Conservation (phyloP, 2,113 vertebrate species). For the Pygoscelis adeliae region DNA sequence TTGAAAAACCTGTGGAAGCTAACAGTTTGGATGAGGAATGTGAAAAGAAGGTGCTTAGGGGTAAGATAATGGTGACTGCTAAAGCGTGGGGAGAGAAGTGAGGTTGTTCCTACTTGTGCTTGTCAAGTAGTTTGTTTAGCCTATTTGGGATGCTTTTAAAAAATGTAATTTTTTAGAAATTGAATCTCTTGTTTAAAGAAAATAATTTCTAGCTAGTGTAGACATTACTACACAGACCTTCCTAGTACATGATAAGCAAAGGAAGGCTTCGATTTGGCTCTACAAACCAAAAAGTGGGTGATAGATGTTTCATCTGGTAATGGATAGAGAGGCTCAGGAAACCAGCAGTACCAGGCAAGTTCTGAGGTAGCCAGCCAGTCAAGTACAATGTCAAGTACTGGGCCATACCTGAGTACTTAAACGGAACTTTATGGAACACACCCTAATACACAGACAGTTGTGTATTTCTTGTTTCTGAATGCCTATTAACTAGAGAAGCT, state of each 20-base stretch:
- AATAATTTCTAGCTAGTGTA: neutral
- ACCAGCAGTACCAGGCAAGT: neutral
- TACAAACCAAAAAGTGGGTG: neutral
- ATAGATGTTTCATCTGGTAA: neutral
- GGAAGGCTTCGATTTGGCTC: neutral
- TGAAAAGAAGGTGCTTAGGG: constrained; percentile 50
- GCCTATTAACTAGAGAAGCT: neutral
- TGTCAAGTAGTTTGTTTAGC: neutral
- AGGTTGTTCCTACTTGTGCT: neutral
- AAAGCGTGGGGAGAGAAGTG: neutral
- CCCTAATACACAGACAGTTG: neutral
- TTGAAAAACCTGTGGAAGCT: constrained; percentile 32
- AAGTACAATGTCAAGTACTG: neutral
- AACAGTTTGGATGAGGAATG: constrained; percentile 37
- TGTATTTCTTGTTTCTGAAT: neutral
- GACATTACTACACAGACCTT: neutral
- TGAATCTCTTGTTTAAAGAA: neutral
- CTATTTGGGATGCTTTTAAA: neutral
- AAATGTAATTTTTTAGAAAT: neutral
- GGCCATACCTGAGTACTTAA: neutral
- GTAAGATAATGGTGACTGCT: constrained; percentile 43
- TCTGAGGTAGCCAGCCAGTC: neutral
- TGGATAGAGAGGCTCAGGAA: neutral
- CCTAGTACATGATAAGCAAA: neutral
- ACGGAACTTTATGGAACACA: neutral